A percentile compares a stretch with the other conserved stretches of the same genome.
Evolutionary conservation across 2,797 vertebrate genomes (phyloP).

Genomic region (Rhabdomys pumilio): DNA sequence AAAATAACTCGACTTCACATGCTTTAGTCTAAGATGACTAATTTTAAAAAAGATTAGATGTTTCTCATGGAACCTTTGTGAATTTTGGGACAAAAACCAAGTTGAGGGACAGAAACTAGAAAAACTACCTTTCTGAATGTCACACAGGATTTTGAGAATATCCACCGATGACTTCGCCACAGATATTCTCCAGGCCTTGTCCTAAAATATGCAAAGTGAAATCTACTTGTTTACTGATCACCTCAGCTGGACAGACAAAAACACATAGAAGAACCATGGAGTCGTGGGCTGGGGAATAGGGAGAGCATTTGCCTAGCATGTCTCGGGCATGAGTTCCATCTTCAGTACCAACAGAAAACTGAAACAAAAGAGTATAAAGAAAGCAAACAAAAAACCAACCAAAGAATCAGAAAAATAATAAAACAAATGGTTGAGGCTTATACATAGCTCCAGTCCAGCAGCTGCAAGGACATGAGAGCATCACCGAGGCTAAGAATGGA

Average conservation of each 20-base stretch:
- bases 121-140: conserved; percentile 92
- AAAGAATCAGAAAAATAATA: neutral
- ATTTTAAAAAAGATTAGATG: neutral
- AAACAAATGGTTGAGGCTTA: neutral
- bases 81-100: neutral
- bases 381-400: neutral
- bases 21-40: neutral
- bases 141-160: conserved; percentile 92
- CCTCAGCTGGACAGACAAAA: neutral
- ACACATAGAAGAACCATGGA: neutral
- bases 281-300: neutral
- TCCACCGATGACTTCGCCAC: conserved; percentile 93
- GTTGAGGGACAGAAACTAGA: neutral
- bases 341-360: neutral
- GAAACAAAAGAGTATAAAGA: neutral
- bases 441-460: too few relatives aligned
- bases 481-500: neutral
- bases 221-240: neutral
- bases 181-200: conserved; percentile 91
- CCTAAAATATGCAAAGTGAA: conserved; percentile 87
- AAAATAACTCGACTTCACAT: neutral
- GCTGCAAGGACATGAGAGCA: neutral
- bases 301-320: neutral
- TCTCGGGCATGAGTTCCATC: neutral
- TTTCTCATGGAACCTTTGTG: neutral